A percentile compares a stretch with the other conserved stretches of the same genome.
Evolutionary conservation across 2,888 invertebrate species (phyloP).

Genomic region (Cylindroiulus punctatus): DNA sequence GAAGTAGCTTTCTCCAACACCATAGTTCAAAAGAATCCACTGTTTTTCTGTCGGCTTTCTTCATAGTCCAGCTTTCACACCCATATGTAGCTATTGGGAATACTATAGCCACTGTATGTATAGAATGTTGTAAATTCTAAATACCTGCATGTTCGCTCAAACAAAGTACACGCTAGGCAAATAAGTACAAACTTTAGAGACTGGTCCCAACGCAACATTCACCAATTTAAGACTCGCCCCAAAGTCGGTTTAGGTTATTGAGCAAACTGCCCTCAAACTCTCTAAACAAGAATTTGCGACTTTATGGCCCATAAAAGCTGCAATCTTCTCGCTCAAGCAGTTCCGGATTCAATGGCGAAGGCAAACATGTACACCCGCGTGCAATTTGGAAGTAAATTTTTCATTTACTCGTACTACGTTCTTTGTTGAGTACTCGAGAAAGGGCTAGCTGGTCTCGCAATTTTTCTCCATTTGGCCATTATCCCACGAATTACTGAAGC

Average conservation of each 20-base stretch:
- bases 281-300: constrained; percentile 19
- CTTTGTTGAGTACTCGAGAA: neutral
- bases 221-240: neutral
- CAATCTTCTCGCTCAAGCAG: neutral
- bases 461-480: constrained; percentile 17
- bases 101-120: no score
- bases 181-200: neutral
- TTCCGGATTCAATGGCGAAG: neutral
- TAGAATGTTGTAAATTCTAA: no score
- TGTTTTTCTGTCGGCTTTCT: no score
- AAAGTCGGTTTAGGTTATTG: neutral
- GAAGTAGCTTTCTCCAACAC: no score
- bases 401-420: neutral
- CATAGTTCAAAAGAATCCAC: no score
- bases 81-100: no score
- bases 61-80: no score
- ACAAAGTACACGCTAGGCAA: neutral
- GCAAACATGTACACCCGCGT: neutral
- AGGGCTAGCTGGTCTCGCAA: neutral
- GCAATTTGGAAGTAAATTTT: neutral
- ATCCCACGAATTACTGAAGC: neutral
- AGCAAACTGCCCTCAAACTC: neutral
- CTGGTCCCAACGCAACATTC: neutral
- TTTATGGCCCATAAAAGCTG: neutral
- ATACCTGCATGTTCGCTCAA: neutral